These are phyloP conservation scores for Artibeus jamaicensis DNA, from an alignment of 2,797 vertebrate species.

Conservation along the genomic window DNA sequence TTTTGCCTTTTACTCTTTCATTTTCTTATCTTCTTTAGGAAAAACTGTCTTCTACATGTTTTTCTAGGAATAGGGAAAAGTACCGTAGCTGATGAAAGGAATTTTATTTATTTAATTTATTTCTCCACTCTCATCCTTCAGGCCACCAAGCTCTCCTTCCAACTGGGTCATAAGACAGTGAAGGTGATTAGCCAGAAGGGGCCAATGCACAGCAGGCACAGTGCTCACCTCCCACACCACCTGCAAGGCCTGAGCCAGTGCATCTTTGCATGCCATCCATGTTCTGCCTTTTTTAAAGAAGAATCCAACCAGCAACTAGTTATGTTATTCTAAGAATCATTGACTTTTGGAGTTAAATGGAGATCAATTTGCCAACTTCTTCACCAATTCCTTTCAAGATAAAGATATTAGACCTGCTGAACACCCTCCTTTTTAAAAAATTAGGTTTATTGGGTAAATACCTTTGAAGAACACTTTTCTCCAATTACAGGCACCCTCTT, in stretches of 20 bases:
- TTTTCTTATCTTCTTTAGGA: neutral
- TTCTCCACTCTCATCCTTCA: neutral
- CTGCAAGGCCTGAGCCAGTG: neutral
- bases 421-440: neutral
- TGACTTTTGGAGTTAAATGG: neutral
- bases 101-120: neutral
- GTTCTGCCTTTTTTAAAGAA: neutral
- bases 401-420: neutral
- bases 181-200: neutral
- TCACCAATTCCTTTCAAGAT: neutral
- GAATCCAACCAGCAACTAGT: neutral
- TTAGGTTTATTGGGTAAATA: neutral
- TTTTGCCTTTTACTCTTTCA: neutral
- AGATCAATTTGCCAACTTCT: neutral
- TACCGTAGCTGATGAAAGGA: neutral
- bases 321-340: neutral
- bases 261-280: neutral
- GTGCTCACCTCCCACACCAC: too few species aligned
- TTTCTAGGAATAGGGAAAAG: neutral
- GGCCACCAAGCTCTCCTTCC: neutral
- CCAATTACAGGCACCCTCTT: neutral
- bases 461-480: neutral
- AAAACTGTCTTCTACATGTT: neutral
- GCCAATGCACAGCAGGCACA: fast-evolving
- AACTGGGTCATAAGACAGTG: fast-evolving